These are phyloP conservation scores for Malacoraja senta DNA, from an alignment of 2,797 vertebrate species.

Conservation along the genomic window DNA sequence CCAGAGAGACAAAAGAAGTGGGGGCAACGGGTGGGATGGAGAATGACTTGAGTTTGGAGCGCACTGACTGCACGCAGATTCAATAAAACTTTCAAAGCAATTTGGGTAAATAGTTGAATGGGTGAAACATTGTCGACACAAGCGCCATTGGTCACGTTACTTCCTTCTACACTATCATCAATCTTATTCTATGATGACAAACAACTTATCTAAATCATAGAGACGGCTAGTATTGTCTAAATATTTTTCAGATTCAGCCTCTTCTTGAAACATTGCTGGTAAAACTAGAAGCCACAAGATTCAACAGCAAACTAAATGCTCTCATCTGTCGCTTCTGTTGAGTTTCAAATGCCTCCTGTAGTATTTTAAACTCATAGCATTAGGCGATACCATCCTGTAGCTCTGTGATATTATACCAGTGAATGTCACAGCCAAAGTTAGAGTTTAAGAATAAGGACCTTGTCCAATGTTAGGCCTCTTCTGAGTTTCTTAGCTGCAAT, in stretches of 20 bases:
- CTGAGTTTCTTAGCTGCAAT: neutral
- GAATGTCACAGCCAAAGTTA: neutral
- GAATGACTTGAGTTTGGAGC: too few species aligned
- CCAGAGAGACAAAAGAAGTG: too few species aligned
- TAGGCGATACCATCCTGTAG: neutral
- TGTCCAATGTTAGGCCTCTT: neutral
- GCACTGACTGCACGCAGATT: too few species aligned
- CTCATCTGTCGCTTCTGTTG: neutral
- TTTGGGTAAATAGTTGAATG: too few species aligned
- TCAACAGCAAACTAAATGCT: neutral
- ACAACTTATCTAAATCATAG: neutral
- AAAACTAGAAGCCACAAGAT: neutral
- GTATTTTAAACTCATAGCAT: neutral
- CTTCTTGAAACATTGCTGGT: neutral
- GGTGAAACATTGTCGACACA: too few species aligned
- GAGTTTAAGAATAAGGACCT: too few species aligned
- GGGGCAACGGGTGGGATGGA: too few species aligned
- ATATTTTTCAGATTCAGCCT: neutral
- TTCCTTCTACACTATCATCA: too few species aligned
- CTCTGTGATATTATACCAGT: neutral
- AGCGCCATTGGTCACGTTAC: too few species aligned
- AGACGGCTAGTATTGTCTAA: neutral
- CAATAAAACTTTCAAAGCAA: too few species aligned
- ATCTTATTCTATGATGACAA: neutral
- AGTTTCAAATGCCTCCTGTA: neutral